Evolutionary conservation across 2,113 vertebrate species (phyloP).

Genomic region (Ceuthmochares aereus): DNA sequence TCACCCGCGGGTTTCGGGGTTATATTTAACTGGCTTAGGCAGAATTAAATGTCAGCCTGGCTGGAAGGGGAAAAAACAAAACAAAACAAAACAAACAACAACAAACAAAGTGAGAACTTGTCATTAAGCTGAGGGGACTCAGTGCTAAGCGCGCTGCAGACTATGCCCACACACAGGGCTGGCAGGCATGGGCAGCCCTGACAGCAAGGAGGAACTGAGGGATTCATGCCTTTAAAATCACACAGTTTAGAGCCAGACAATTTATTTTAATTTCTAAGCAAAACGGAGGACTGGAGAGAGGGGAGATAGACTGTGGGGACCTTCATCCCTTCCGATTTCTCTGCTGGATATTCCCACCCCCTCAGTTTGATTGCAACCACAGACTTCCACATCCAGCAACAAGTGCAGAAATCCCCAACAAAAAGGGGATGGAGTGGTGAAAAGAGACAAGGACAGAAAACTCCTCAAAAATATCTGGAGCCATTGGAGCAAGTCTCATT

Average conservation of each 20-base stretch:
- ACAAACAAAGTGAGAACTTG: conserved; percentile 73
- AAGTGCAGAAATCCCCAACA: not conserved
- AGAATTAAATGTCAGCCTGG: conserved; percentile 70
- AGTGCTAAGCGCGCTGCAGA: not conserved
- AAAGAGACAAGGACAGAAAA: not conserved
- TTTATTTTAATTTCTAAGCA: not conserved
- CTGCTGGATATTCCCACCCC: not conserved
- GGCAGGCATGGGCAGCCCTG: not conserved
- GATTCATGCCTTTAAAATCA: not conserved
- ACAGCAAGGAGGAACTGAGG: not conserved
- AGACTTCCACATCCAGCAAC: not conserved
- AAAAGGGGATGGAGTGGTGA: not conserved
- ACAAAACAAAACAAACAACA: conserved; percentile 70
- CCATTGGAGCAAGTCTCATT: not conserved
- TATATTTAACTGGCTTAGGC: conserved; percentile 62
- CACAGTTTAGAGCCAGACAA: not conserved
- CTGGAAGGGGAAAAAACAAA: conserved; percentile 50
- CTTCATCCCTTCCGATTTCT: not conserved
- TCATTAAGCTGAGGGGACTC: conserved; percentile 40
- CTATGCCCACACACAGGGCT: not conserved
- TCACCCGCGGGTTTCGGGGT: conserved; percentile 41
- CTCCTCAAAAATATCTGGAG: not conserved
- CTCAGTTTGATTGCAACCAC: not conserved
- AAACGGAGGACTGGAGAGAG: not conserved
- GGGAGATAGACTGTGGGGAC: not conserved